These are phyloP conservation scores for Lagopus leucura DNA, from an alignment of 2,113 vertebrate species.

Conservation along the genomic window DNA sequence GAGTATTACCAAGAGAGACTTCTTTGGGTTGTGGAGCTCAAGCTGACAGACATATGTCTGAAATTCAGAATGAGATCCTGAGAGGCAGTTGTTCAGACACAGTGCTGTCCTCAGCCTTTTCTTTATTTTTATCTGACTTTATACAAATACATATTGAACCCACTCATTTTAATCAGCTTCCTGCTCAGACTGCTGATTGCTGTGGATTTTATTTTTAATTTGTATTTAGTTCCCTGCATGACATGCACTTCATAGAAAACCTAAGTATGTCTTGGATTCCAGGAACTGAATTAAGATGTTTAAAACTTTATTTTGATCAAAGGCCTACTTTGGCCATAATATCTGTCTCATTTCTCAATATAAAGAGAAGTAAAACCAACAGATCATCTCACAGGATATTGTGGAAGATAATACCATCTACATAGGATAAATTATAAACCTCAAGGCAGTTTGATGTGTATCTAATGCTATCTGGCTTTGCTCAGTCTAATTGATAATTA, in stretches of 20 bases:
- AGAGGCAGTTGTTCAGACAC: not conserved
- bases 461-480: not conserved
- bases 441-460: not conserved
- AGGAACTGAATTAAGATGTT: not conserved
- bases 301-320: not conserved
- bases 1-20: not conserved
- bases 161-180: not conserved
- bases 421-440: not conserved
- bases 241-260: not conserved
- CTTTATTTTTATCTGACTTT: not conserved
- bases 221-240: not conserved
- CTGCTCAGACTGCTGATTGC: not conserved
- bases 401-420: not conserved
- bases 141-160: not conserved
- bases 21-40: not conserved
- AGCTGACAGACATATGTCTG: not conserved
- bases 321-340: not conserved
- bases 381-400: not conserved
- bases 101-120: rapidly evolving
- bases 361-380: not conserved
- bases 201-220: not conserved
- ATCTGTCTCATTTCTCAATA: not conserved
- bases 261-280: not conserved
- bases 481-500: not conserved
- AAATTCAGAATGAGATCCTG: not conserved